Percentiles rank a stretch among this genome's conserved stretches.
These are phyloP conservation scores for Gymnothorax javanicus DNA, from an alignment of 2,797 vertebrate species.

Conservation along the genomic window DNA sequence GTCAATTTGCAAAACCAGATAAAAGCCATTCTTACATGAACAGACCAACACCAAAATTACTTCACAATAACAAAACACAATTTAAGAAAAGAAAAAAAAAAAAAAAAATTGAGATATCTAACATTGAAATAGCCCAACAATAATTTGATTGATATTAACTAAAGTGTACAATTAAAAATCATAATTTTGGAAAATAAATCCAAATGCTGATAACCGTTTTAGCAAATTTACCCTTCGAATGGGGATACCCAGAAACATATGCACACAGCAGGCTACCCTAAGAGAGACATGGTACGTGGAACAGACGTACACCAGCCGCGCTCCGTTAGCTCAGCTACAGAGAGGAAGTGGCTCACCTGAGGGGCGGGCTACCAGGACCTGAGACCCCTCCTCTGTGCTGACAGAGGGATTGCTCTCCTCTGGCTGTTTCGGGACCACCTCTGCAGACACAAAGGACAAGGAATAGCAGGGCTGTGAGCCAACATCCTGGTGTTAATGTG, in stretches of 20 bases:
- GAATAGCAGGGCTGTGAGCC: not conserved
- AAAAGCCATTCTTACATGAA: too few species aligned
- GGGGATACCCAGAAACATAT: constrained; percentile 20
- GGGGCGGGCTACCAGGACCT: constrained; percentile 80
- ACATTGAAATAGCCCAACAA: too few species aligned
- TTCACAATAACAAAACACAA: too few species aligned
- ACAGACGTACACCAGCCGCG: not conserved
- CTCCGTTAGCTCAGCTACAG: not conserved
- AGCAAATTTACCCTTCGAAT: not conserved
- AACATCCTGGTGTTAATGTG: not conserved
- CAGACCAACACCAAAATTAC: too few species aligned
- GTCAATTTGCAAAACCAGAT: too few species aligned
- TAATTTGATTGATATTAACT: too few species aligned
- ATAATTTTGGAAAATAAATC: too few species aligned
- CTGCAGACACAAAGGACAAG: constrained; percentile 58
- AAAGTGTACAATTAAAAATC: too few species aligned
- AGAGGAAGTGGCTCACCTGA: constrained; percentile 58
- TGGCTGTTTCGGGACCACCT: constrained; percentile 66
- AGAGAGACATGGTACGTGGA: not conserved
- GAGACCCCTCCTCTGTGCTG: constrained; percentile 70
- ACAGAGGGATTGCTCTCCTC: constrained; percentile 69
- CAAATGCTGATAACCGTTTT: too few species aligned
- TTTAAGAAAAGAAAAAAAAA: too few species aligned
- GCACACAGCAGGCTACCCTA: constrained; percentile 1
- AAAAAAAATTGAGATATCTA: too few species aligned